These are phyloP conservation scores for Gastrophysa polygoni DNA, from an alignment of 2,888 invertebrate species.

Conservation along the genomic window DNA sequence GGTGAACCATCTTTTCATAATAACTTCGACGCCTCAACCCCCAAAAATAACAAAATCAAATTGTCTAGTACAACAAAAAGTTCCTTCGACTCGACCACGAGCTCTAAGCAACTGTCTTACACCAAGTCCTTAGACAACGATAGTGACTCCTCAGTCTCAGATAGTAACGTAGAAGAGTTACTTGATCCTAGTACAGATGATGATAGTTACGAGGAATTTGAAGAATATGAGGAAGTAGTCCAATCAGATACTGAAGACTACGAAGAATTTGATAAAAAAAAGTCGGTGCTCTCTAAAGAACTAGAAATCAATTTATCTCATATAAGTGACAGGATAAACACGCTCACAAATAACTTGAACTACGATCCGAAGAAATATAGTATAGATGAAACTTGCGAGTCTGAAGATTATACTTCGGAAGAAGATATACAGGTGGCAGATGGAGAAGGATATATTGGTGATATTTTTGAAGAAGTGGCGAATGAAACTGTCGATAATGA, in stretches of 20 bases:
- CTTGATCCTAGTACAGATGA: conserved; percentile 50
- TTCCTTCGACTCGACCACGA: conserved; percentile 54
- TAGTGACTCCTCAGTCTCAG: conserved; percentile 57
- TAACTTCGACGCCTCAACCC: not conserved
- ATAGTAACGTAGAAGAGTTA: conserved; percentile 57
- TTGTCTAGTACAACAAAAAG: conserved; percentile 46
- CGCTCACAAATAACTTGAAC: conserved; percentile 41
- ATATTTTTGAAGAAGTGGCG: conserved; percentile 35
- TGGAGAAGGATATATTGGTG: conserved; percentile 43
- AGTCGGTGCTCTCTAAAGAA: conserved; percentile 40
- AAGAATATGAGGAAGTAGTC: conserved; percentile 60
- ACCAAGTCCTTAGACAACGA: conserved; percentile 57
- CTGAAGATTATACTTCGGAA: conserved; percentile 44
- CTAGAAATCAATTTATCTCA: conserved; percentile 46
- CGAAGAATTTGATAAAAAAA: conserved; percentile 37
- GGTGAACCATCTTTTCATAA: not conserved
- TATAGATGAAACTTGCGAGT: conserved; percentile 54
- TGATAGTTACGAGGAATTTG: conserved; percentile 50
- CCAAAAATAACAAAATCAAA: conserved; percentile 29
- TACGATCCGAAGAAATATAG: conserved; percentile 36
- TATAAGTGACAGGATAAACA: conserved; percentile 44
- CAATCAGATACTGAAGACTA: conserved; percentile 51
- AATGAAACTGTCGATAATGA: conserved; percentile 25
- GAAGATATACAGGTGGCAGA: conserved; percentile 40
- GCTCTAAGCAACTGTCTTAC: conserved; percentile 55